Percentiles rank a stretch among this genome's conserved stretches.
Evolutionary conservation across 2,113 vertebrate genomes (phyloP).

Genomic region (Crotophaga sulcirostris): DNA sequence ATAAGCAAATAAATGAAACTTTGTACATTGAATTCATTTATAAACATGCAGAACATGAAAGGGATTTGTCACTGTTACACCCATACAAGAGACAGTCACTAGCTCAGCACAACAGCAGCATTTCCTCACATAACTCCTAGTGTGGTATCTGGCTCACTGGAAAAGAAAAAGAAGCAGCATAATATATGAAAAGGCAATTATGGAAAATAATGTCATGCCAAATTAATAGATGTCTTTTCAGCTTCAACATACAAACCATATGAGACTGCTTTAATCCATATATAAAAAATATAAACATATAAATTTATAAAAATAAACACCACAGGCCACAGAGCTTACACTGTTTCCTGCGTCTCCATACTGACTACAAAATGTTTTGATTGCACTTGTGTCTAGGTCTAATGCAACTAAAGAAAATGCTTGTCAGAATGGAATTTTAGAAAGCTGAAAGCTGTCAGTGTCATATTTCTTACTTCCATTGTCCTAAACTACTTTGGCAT

Average conservation of each 20-base stretch:
- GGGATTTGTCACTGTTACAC: neutral
- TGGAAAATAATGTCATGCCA: neutral
- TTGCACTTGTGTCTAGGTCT: neutral
- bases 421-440: neutral
- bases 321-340: neutral
- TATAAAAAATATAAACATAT: no score
- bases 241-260: neutral
- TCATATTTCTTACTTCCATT: neutral
- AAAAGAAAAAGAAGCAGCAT: neutral
- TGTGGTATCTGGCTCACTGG: neutral
- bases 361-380: neutral
- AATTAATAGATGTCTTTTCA: neutral
- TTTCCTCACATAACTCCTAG: neutral
- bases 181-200: neutral
- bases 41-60: neutral
- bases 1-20: neutral
- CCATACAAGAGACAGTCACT: neutral
- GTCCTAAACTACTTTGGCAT: neutral
- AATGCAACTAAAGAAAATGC: neutral
- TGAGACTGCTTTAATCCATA: neutral
- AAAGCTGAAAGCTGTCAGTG: neutral
- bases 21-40: neutral
- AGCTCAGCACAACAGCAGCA: neutral
- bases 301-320: slow-evolving; percentile 11
- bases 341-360: neutral